Percentiles rank a stretch among this genome's conserved stretches.
phyloP scores from a whole-genome alignment of 2,888 invertebrate species.

The Magallana nippona region DNA sequence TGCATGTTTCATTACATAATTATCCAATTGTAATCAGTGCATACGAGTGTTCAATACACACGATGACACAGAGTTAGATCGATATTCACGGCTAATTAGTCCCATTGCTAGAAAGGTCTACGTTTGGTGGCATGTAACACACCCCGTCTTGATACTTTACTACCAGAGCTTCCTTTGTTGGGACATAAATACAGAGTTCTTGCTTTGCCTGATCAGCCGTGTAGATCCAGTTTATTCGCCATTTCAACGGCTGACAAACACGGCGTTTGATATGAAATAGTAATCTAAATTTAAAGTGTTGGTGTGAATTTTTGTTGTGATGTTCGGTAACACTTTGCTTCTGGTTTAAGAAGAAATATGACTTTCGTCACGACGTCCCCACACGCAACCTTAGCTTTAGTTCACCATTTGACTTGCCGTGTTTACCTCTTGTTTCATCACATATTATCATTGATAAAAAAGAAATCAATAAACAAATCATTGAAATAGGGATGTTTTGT shows the following conservation, averaged over 20 bases:
- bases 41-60: constrained; percentile 4
- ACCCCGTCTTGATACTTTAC: background rate
- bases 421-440: background rate
- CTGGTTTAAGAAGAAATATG: constrained; percentile 28
- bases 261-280: constrained; percentile 22
- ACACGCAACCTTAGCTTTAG: background rate
- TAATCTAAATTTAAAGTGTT: constrained; percentile 25
- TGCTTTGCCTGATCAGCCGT: constrained; percentile 27
- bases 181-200: background rate
- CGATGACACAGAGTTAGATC: constrained; percentile 1
- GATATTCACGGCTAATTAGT: constrained; percentile 32
- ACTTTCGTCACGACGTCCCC: constrained; percentile 2
- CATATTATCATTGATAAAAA: too few relatives aligned
- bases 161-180: constrained; percentile 15
- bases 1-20: constrained; percentile 5
- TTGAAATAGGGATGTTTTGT: too few relatives aligned
- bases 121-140: background rate
- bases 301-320: background rate
- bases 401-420: background rate
- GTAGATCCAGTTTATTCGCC: constrained; percentile 33
- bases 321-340: constrained; percentile 18
- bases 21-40: constrained; percentile 1
- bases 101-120: constrained; percentile 33
- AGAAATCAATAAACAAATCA: too few relatives aligned
- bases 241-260: constrained; percentile 25